Conservation (phyloP, 2,113 vertebrate species). For the Pedionomus torquatus region DNA sequence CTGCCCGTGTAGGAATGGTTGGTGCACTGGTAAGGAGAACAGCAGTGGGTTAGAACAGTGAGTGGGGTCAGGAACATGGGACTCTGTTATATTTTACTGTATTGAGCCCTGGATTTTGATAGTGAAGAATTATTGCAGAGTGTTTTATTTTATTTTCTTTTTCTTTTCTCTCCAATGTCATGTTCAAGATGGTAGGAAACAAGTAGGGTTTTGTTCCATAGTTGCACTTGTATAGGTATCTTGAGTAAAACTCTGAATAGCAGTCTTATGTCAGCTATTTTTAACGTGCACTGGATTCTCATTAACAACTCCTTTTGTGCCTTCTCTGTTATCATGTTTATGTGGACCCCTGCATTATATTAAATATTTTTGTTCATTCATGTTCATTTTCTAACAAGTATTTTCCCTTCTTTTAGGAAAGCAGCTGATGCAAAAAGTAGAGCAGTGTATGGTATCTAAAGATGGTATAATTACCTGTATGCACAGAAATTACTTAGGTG, state of each 20-base stretch:
- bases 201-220: background rate
- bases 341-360: background rate
- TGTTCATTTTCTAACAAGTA: background rate
- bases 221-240: background rate
- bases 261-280: background rate
- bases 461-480: background rate
- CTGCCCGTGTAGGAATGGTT: background rate
- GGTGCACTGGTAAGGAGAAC: background rate
- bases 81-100: background rate
- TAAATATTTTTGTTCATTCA: background rate
- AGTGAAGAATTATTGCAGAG: background rate
- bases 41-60: background rate
- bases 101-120: background rate
- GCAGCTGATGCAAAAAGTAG: background rate
- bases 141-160: background rate
- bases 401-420: background rate
- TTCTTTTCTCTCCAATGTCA: background rate
- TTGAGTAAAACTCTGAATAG: background rate
- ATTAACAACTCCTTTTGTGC: background rate
- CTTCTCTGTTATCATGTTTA: background rate
- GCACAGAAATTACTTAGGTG: background rate
- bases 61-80: background rate
- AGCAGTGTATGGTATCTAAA: background rate
- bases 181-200: background rate
- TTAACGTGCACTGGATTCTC: background rate